Evolutionary conservation across 64 coral and sea anemone genomes (phyloP).

Genomic region (Montipora efflorescens): DNA sequence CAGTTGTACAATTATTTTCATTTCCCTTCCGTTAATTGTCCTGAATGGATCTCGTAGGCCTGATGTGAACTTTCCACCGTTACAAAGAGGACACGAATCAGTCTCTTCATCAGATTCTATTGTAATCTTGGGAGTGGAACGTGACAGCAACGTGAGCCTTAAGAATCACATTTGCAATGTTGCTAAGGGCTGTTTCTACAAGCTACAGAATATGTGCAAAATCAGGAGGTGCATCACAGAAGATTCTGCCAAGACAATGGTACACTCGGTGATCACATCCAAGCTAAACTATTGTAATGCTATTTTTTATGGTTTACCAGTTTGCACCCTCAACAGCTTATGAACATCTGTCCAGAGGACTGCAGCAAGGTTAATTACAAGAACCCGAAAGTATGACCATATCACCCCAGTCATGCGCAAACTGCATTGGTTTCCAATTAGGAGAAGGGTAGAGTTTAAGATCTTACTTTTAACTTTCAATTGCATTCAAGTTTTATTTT

Average conservation of each 20-base stretch:
- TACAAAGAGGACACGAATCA: too few relatives aligned
- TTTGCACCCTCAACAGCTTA: constrained; percentile 2
- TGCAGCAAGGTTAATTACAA: not conserved
- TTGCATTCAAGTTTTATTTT: too few relatives aligned
- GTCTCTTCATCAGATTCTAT: too few relatives aligned
- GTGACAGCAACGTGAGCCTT: not conserved
- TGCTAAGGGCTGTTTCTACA: not conserved
- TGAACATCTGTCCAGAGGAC: not conserved
- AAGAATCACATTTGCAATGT: not conserved
- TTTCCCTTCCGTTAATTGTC: too few relatives aligned
- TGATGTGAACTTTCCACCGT: too few relatives aligned
- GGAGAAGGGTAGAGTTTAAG: not conserved
- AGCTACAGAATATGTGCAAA: constrained; percentile 6
- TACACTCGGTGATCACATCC: not conserved
- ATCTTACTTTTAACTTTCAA: not conserved
- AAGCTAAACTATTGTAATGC: too few relatives aligned
- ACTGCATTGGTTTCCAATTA: not conserved
- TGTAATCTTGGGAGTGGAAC: not conserved
- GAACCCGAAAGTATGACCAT: not conserved
- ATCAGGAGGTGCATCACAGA: constrained; percentile 19
- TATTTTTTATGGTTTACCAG: not conserved
- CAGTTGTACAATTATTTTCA: too few relatives aligned
- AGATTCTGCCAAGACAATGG: constrained; percentile 16
- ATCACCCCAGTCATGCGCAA: constrained; percentile 19
- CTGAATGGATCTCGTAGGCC: too few relatives aligned